phyloP scores from a whole-genome alignment of 2,888 invertebrate species.

The Ichneumoninae sp. region DNA sequence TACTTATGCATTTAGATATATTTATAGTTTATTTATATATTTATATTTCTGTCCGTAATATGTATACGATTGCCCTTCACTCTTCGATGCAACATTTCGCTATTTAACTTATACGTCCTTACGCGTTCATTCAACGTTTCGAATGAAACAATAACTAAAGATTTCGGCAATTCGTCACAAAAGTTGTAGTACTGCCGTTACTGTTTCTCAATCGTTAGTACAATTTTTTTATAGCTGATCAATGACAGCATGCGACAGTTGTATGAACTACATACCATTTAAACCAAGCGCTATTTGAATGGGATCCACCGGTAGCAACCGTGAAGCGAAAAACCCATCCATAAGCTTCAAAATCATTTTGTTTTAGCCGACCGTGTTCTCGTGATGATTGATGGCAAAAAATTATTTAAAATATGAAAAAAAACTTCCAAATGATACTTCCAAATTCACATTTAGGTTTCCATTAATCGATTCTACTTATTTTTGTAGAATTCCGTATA shows the following conservation, averaged over 20 bases:
- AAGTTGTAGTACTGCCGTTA: neutral
- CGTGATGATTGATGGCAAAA: neutral
- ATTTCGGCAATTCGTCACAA: neutral
- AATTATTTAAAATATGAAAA: neutral
- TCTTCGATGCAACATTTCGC: slow-evolving; percentile 19
- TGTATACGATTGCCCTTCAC: slow-evolving; percentile 40
- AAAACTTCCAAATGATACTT: slow-evolving; percentile 12
- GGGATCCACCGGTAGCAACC: neutral
- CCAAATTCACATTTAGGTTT: neutral
- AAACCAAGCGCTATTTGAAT: neutral
- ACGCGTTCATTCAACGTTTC: neutral
- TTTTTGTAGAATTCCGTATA: slow-evolving; percentile 21
- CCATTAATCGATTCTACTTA: neutral
- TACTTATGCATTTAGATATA: slow-evolving; percentile 49
- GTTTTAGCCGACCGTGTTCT: neutral
- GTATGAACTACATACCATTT: neutral
- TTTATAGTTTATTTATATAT: slow-evolving; percentile 63
- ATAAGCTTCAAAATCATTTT: neutral
- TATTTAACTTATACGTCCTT: neutral
- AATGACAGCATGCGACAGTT: neutral
- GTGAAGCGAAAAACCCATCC: neutral
- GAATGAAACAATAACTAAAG: neutral
- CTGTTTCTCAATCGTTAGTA: slow-evolving; percentile 1
- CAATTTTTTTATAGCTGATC: neutral
- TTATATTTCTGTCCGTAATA: slow-evolving; percentile 52